phyloP scores from a whole-genome alignment of 2,888 invertebrate species.

The Nemurella pictetii region DNA sequence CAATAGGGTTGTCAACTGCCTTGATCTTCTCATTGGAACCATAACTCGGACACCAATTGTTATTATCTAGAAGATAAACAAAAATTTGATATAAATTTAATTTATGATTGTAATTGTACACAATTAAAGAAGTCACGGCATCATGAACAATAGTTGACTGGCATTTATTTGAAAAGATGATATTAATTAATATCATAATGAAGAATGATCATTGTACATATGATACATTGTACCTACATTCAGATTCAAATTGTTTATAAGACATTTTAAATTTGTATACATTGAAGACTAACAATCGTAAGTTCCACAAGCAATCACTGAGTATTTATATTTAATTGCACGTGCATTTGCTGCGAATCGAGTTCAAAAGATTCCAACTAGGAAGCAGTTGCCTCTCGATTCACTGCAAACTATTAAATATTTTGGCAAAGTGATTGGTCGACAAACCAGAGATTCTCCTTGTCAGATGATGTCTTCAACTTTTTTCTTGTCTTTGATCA shows the following conservation, averaged over 20 bases:
- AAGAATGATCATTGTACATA: neutral
- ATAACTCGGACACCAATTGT: neutral
- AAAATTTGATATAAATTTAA: neutral
- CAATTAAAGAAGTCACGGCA: neutral
- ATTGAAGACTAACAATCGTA: neutral
- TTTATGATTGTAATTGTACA: neutral
- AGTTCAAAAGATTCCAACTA: neutral
- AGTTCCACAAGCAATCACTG: neutral
- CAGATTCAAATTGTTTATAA: neutral
- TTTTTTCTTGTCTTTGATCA: neutral
- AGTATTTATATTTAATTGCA: neutral
- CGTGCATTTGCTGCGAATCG: neutral
- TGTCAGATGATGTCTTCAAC: neutral
- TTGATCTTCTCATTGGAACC: neutral
- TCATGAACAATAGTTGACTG: neutral
- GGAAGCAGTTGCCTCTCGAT: neutral
- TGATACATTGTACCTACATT: neutral
- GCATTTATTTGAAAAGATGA: neutral
- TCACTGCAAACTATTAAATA: no score
- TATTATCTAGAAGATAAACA: neutral
- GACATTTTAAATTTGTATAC: neutral
- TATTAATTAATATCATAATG: neutral
- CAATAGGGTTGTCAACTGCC: neutral
- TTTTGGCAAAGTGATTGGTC: neutral
- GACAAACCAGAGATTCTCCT: neutral